Evolutionary conservation across 1,140 invertebrate species (phyloP).

Genomic region (Drosophila tropicalis): DNA sequence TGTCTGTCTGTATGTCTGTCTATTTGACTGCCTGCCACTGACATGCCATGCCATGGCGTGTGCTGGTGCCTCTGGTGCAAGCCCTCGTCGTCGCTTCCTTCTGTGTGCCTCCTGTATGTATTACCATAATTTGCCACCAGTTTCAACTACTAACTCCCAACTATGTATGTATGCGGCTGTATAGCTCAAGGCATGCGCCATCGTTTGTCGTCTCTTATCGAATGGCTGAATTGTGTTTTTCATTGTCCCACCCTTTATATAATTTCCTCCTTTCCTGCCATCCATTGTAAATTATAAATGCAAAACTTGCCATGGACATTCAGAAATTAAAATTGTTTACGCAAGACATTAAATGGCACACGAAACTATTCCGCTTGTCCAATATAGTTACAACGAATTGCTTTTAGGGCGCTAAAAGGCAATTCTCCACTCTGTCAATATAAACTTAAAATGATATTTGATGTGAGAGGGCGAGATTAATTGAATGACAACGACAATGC

Average conservation of each 20-base stretch:
- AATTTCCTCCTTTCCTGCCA: neutral
- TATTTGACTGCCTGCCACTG: constrained; percentile 17
- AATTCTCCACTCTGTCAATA: constrained; percentile 8
- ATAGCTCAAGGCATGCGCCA: constrained; percentile 33
- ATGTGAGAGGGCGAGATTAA: constrained; percentile 41
- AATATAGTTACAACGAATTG: constrained; percentile 71
- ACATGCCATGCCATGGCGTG: constrained; percentile 41
- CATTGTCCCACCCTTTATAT: neutral
- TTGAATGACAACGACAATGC: constrained; percentile 6
- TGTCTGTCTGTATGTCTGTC: neutral
- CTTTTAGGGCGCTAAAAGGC: constrained; percentile 69
- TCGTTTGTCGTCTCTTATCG: constrained; percentile 71
- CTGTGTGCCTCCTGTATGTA: constrained; percentile 67
- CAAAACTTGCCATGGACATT: constrained; percentile 53
- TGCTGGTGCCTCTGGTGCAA: constrained; percentile 47
- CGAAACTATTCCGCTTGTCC: constrained; percentile 31
- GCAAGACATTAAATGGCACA: constrained; percentile 64
- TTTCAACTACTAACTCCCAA: constrained; percentile 25
- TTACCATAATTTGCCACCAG: constrained; percentile 76
- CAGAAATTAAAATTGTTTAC: constrained; percentile 78
- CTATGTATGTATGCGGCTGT: neutral
- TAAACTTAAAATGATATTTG: constrained; percentile 32
- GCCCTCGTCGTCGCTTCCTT: constrained; percentile 51
- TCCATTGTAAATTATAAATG: constrained; percentile 54
- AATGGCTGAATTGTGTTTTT: constrained; percentile 24